Evolutionary conservation across 2,888 invertebrate genomes (phyloP), one percentile per base, ranked within the genome.

Genomic region (Amphiduros pacificus): DNA sequence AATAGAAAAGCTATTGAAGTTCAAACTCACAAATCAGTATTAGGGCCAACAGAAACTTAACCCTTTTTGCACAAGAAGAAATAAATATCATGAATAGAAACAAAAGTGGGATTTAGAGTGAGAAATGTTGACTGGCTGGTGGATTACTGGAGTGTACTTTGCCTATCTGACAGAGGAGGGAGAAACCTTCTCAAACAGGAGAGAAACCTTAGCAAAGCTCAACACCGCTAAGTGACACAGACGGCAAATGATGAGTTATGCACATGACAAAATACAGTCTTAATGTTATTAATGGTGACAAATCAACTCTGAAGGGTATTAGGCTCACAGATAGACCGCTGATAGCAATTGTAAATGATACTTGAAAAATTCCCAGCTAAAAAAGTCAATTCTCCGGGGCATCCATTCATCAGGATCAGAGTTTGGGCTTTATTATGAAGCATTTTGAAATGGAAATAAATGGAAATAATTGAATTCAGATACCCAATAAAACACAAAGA

Each of bases 261-360:
- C 44, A n/a, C 22, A 44, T 44, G 44, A 44, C 44, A 44, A 44
- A 44, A 44, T 22, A 44, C 20, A n/a, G 44, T n/a, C 44, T 44
- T 44, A 44, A 44, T 44, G 44, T 22, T 44, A 44, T 44, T 44
- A 44, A n/a, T n/a, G 44, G 44, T 44, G 44, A 44, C 44, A 44
- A 44, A 44, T 44, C n/a, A n/a, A 44, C n/a, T 20, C 44, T 44
- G 44, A 44, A 20, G 44, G 44, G 22, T 44, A 22, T n/a, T 22
- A n/a, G 20, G 11, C 22, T 44, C 20, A n/a, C n/a, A 44, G 44
- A 44, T 44, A 44, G n/a, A 20, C 44, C 44, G 22, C 44, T 44
- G 44, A 44, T 44, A 44, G n/a, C 44, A 44, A 44, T 44, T 44
- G 44, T 44, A 44, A 44, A 44, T 44, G 44, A 44, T 44, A 44